Evolutionary conservation across 2,888 invertebrate genomes (phyloP).

Genomic region (Atethmia centrago): DNA sequence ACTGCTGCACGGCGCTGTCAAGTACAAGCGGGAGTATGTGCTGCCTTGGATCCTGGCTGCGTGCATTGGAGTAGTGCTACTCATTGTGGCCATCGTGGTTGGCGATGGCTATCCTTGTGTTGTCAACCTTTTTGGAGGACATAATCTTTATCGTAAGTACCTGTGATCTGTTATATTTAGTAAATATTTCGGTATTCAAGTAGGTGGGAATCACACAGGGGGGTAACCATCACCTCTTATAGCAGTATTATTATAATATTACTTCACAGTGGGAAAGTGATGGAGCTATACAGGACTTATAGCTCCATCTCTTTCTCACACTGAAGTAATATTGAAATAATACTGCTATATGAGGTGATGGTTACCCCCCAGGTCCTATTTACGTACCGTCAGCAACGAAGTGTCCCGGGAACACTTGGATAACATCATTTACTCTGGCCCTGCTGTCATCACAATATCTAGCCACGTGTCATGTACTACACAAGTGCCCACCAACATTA

Average conservation of each 20-base stretch:
- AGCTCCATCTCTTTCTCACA: no score
- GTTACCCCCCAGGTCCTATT: no score
- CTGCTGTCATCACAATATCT: background rate
- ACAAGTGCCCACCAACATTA: background rate
- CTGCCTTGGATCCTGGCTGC: conserved; percentile 87
- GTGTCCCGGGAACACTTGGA: background rate
- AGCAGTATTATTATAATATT: no score
- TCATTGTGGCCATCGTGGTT: conserved; percentile 78
- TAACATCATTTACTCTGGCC: background rate
- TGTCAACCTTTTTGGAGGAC: conserved; percentile 85
- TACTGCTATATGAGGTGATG: no score
- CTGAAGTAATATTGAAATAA: no score
- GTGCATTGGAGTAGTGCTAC: conserved; percentile 80
- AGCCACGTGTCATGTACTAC: background rate
- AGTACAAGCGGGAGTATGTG: conserved; percentile 86
- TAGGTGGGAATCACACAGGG: background rate
- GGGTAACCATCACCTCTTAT: no score
- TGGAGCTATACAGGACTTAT: no score
- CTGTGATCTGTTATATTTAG: background rate
- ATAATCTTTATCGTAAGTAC: conserved; percentile 86
- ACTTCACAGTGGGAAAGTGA: no score
- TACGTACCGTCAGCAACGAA: background rate
- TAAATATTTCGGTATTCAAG: background rate
- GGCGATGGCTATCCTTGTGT: conserved; percentile 85
- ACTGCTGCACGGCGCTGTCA: conserved; percentile 86